Evolutionary conservation across 2,113 vertebrate species (phyloP).

Genomic region (Agapornis roseicollis): DNA sequence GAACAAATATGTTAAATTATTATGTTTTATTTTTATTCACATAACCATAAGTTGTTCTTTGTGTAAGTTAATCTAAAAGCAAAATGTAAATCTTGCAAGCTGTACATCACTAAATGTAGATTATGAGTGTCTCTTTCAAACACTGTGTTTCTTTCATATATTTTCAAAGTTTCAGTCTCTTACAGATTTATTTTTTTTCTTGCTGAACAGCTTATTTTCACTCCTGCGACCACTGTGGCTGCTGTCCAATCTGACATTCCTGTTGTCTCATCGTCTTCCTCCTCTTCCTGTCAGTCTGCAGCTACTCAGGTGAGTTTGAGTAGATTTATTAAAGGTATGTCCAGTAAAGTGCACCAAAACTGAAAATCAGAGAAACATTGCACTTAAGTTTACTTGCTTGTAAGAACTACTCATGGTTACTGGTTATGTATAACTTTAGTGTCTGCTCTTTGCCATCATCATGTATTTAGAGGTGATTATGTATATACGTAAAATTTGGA

Average conservation of each 20-base stretch:
- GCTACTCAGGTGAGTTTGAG: constrained; percentile 84
- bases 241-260: constrained; percentile 92
- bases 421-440: neutral
- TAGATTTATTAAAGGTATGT: neutral
- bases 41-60: neutral
- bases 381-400: neutral
- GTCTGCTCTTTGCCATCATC: neutral
- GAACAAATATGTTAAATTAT: neutral
- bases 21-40: neutral
- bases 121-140: neutral
- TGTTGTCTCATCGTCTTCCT: constrained; percentile 80
- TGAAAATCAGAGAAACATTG: neutral
- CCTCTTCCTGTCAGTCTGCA: constrained; percentile 84
- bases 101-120: neutral
- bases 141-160: neutral
- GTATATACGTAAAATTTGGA: neutral
- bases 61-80: neutral
- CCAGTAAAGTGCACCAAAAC: neutral
- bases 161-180: neutral
- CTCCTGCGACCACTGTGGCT: constrained; percentile 90
- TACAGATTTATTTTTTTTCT: neutral
- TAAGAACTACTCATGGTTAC: neutral
- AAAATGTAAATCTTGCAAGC: neutral
- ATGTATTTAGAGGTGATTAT: neutral
- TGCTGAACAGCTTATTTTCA: constrained; percentile 89